These are phyloP conservation scores for Dermolepida albohirtum DNA, from an alignment of 2,888 invertebrate species.

Conservation along the genomic window DNA sequence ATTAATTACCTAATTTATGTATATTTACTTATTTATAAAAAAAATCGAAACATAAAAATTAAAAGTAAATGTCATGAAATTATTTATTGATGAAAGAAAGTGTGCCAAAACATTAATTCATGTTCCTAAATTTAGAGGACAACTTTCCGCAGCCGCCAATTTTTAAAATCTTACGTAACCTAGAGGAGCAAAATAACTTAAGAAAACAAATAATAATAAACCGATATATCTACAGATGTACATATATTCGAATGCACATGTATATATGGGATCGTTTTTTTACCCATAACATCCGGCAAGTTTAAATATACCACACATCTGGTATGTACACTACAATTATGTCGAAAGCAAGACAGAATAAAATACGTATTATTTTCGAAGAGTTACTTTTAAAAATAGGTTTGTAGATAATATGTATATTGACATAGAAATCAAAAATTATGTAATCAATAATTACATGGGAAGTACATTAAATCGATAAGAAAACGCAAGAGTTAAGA, in stretches of 20 bases:
- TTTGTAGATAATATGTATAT: conserved; percentile 10
- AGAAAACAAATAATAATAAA: conserved; percentile 26
- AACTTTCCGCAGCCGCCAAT: background rate
- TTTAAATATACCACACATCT: conserved; percentile 37
- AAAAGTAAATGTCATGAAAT: background rate
- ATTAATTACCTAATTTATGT: too few relatives aligned
- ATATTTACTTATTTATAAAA: too few relatives aligned
- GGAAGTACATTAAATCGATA: background rate
- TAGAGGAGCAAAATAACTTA: conserved; percentile 13
- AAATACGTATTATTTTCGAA: conserved; percentile 36
- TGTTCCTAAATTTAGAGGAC: background rate
- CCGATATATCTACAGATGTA: conserved; percentile 28
- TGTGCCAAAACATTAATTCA: too few relatives aligned
- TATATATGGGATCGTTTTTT: conserved; percentile 34
- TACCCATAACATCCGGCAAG: conserved; percentile 39
- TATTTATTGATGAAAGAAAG: background rate
- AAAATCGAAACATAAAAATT: too few relatives aligned
- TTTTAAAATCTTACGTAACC: conserved; percentile 15
- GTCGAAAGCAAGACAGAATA: conserved; percentile 27
- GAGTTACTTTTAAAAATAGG: conserved; percentile 18
- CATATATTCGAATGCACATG: conserved; percentile 31
- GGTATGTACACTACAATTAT: conserved; percentile 38
- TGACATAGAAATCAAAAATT: conserved; percentile 26
- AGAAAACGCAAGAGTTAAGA: background rate
- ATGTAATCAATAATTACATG: conserved; percentile 30